Evolutionary conservation across 2,797 vertebrate species (phyloP), one percentile per base, ranked within the genome.

Genomic region (Coilia nasus): DNA sequence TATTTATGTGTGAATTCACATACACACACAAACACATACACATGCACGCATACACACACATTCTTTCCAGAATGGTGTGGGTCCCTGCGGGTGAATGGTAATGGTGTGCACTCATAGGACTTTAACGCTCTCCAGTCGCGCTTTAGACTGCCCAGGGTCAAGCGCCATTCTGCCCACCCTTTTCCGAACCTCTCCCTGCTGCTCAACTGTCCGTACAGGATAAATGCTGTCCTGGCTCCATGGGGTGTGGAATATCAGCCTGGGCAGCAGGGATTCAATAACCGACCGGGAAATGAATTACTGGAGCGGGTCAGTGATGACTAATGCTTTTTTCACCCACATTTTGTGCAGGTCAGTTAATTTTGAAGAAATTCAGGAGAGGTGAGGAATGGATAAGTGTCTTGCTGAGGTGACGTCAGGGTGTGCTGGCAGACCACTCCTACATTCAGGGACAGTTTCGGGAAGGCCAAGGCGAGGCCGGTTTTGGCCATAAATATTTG

Each of bases 401-500:
- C 10, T 47, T 47, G 46, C 46, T 47, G 46, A n/a, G 46, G 46
- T 47, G 46, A 47, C 46, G 10, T 47, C 46, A 47, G 46, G 46
- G 46, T 47, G 46, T 47, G 46, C 46, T 47, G 46, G 3, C 46
- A 47, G 46, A 47, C 4, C 46, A 47, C 46, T 47, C 46, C 46
- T 47, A 3, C n/a, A n/a, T n/a, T 71, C 64, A 71, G 64, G 64
- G 64, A 71, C 12, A 12, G 64, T 14, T 6, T 71, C 25, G 12
- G 25, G 25, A 17, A 71, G 25, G 23, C 64, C 11, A 75, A 82
- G 84, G 56, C 85, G 90, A 91, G 87, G 84, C 83, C 89, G 89
- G 64, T 64, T 21, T 80, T 3, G 56, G 85, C 31, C 83, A 90
- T 95, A 85, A 88, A 94, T 94, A 90, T 92, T 94, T 94, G 85